These are phyloP conservation scores for Onychorhynchus coronatus DNA, from an alignment of 2,113 vertebrate species.

Conservation along the genomic window DNA sequence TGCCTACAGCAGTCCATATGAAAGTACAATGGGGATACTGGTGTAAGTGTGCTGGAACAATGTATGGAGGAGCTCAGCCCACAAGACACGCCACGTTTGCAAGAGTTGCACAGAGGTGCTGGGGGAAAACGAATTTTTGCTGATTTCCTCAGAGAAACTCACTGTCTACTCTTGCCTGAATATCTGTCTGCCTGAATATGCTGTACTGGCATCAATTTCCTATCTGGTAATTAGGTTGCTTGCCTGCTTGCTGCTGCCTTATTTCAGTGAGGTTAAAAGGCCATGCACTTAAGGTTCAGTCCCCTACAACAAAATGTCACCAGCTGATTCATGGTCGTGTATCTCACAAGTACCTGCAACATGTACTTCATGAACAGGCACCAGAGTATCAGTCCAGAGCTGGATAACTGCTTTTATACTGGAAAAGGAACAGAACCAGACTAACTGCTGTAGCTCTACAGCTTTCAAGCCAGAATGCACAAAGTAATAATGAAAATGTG, in stretches of 20 bases:
- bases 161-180: neutral
- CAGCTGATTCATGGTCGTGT: neutral
- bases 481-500: neutral
- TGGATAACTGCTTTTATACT: neutral
- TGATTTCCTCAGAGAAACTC: neutral
- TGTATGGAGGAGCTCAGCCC: neutral
- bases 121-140: neutral
- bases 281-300: neutral
- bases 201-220: neutral
- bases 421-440: neutral
- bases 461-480: neutral
- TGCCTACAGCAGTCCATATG: neutral
- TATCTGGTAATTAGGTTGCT: neutral
- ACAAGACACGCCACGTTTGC: neutral
- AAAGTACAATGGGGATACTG: neutral
- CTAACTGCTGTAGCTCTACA: neutral
- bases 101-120: rapidly evolving
- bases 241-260: neutral
- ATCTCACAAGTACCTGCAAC: neutral
- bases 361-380: neutral
- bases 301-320: neutral
- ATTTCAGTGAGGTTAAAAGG: neutral
- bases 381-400: neutral
- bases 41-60: neutral
- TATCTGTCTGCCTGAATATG: neutral